Percentiles rank a stretch among this genome's conserved stretches.
These are phyloP conservation scores for Petrolisthes cinctipes DNA, from an alignment of 2,888 invertebrate species.

Conservation along the genomic window DNA sequence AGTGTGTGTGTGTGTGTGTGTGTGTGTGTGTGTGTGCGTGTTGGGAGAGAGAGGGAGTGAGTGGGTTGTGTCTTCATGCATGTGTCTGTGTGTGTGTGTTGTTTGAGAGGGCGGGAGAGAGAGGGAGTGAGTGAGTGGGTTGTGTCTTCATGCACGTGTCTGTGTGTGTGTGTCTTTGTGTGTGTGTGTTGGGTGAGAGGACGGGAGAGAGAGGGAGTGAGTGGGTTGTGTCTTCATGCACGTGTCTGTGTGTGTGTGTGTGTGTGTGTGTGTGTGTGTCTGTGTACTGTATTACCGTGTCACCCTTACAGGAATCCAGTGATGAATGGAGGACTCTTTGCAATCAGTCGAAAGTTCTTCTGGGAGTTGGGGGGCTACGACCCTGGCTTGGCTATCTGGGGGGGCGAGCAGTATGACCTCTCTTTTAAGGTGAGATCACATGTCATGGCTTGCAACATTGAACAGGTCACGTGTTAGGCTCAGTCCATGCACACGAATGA, in stretches of 20 bases:
- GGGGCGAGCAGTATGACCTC: conserved; percentile 79
- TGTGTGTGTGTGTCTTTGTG: too few species aligned
- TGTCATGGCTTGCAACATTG: too few species aligned
- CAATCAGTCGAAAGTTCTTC: conserved; percentile 91
- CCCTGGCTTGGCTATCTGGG: conserved; percentile 94
- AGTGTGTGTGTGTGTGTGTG: conserved; percentile 67
- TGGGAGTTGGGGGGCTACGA: conserved; percentile 97
- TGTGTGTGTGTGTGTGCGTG: conserved; percentile 71
- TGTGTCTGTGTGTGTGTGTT: too few species aligned
- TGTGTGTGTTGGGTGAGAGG: too few species aligned
- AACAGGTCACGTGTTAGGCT: too few species aligned
- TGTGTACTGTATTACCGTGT: neutral
- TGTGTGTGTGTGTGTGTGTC: conserved; percentile 33
- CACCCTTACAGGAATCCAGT: conserved; percentile 81
- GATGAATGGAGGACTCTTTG: conserved; percentile 97
- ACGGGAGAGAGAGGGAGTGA: too few species aligned
- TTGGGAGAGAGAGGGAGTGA: too few species aligned
- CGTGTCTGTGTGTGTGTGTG: conserved; percentile 8
- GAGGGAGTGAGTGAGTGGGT: too few species aligned
- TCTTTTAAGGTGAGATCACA: conserved; percentile 77
- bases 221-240: too few species aligned
- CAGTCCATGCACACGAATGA: too few species aligned
- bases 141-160: neutral
- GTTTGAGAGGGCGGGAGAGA: too few species aligned
- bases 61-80: too few species aligned